Evolutionary conservation across 1,140 invertebrate species (phyloP), one percentile per base, ranked within the genome.

Genomic region (Probaryconus sp.): DNA sequence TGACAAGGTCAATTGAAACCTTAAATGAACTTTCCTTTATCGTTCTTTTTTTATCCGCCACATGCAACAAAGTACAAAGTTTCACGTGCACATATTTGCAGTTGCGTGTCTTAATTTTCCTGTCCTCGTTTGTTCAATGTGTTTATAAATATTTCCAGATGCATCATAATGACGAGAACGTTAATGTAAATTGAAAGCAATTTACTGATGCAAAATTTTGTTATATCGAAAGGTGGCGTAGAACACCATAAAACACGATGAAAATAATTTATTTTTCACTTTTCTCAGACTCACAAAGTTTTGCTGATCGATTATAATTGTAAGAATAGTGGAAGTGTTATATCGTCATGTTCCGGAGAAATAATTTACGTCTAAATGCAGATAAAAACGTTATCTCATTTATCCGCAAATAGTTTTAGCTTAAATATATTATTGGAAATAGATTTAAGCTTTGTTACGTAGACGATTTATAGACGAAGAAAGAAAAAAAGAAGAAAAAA

Each of bases 1-100:
- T 11, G 51, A 40, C 50, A 67, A 67, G 63, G 63, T 67, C 42
- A 56, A 48, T 30, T 38, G 50, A 65, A 55, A 38, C 50, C 63
- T 55, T 56, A 55, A 56, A 65, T n/a, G 33, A 21, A 35, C 47
- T 26, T 48, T 48, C 35, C 10, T 51, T 63, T 63, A 63, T 43
- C 26, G 14, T 38, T 38, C n/a, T n/a, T n/a, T n/a, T n/a, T n/a
- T n/a, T n/a, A n/a, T n/a, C n/a, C n/a, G n/a, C n/a, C n/a, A n/a
- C n/a, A n/a, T n/a, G n/a, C n/a, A n/a, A n/a, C n/a, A n/a, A n/a
- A n/a, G n/a, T n/a, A n/a, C n/a, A n/a, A n/a, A n/a, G n/a, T n/a
- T n/a, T n/a, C n/a, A n/a, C 14, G 30, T 28, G 17, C n/a, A 10
- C 10, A 35, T 14, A 35, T 13, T 1, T 14, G 1, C n/a, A 45